phyloP scores from a whole-genome alignment of 2,888 invertebrate species.

The Trisateles emortualis region DNA sequence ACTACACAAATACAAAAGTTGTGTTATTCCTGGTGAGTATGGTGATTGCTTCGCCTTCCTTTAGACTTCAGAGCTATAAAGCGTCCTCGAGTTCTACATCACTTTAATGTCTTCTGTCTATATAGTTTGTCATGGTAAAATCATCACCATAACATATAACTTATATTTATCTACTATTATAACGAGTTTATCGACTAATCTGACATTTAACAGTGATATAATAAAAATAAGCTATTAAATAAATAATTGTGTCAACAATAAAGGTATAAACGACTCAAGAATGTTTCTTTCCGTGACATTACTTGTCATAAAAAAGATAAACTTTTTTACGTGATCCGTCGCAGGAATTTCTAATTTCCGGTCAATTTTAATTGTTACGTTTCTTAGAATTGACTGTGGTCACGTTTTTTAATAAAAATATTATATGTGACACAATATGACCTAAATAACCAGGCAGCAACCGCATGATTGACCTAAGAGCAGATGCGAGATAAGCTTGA shows the following conservation, averaged over 20 bases:
- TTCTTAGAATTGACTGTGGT: slow-evolving; percentile 53
- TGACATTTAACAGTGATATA: slow-evolving; percentile 23
- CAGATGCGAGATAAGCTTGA: no score
- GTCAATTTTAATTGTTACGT: slow-evolving; percentile 53
- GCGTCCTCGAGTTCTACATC: not conserved
- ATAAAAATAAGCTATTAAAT: slow-evolving; percentile 34
- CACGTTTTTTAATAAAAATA: slow-evolving; percentile 16
- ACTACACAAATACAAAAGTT: no score
- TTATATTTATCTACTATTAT: slow-evolving; percentile 4
- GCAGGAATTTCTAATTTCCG: slow-evolving; percentile 78
- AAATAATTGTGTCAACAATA: slow-evolving; percentile 44
- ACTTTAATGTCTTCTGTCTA: not conserved
- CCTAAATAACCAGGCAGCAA: no score
- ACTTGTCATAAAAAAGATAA: slow-evolving; percentile 51
- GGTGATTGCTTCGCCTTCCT: no score
- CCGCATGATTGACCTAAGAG: no score
- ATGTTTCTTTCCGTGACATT: slow-evolving; percentile 48
- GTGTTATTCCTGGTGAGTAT: no score
- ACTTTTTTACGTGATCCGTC: slow-evolving; percentile 49
- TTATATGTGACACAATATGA: not conserved
- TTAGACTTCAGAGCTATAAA: no score
- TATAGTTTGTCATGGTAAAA: not conserved
- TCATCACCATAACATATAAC: slow-evolving; percentile 2
- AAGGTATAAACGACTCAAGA: slow-evolving; percentile 36
- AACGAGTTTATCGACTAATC: slow-evolving; percentile 23